Conservation (phyloP, 1,140 invertebrate species). For the Aphaenogaster rudis region DNA sequence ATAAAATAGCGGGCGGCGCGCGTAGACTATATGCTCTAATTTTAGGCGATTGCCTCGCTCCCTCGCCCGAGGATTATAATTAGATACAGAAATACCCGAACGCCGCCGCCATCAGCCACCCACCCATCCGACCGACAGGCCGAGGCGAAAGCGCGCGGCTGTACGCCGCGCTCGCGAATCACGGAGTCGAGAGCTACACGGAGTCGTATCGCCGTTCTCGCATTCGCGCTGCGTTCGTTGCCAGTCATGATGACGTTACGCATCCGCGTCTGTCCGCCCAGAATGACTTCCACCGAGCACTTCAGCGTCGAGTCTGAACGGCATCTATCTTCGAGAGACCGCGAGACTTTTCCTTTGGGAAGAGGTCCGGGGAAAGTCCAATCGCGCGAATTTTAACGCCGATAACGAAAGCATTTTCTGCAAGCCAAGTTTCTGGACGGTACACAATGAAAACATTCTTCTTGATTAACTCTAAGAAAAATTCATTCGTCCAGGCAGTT, state of each 20-base stretch:
- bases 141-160: constrained; percentile 66
- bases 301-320: background rate
- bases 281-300: constrained; percentile 20
- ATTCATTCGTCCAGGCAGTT: background rate
- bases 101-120: constrained; percentile 79
- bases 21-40: constrained; percentile 86
- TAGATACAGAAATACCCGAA: constrained; percentile 87
- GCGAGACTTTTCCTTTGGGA: background rate
- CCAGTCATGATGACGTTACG: constrained; percentile 34
- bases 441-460: background rate
- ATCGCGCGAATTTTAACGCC: background rate
- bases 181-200: constrained; percentile 47
- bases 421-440: background rate
- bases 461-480: background rate
- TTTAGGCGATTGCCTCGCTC: constrained; percentile 87
- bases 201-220: constrained; percentile 28
- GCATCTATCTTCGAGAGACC: constrained; percentile 1
- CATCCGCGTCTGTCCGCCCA: constrained; percentile 20
- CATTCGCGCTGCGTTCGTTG: constrained; percentile 22
- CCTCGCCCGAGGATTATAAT: constrained; percentile 86
- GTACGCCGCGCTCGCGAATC: constrained; percentile 59
- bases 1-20: constrained; percentile 82
- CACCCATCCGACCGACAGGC: constrained; percentile 68
- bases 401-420: background rate
- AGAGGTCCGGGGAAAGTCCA: background rate